Conservation (phyloP, 2,113 vertebrate species). For the Sceloporus tristichus region DNA sequence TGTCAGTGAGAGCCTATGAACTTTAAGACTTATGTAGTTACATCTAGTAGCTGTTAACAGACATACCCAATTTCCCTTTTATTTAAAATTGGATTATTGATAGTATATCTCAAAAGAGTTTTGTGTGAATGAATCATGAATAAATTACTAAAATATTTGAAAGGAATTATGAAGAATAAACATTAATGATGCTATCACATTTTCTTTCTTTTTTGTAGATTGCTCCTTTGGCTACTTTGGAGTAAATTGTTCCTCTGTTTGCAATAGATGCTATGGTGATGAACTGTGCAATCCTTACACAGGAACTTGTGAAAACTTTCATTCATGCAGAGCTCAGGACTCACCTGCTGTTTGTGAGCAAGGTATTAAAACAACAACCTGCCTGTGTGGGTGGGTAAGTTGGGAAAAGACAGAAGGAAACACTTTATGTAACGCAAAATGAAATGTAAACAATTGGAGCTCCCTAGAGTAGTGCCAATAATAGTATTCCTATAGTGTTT, state of each 20-base stretch:
- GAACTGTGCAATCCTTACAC: conserved; percentile 38
- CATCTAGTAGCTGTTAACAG: neutral
- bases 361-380: conserved; percentile 3
- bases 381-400: neutral
- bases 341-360: conserved; percentile 28
- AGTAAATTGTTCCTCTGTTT: conserved; percentile 43
- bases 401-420: neutral
- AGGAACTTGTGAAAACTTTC: conserved; percentile 29
- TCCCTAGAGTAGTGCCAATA: neutral
- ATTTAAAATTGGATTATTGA: neutral
- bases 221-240: conserved; percentile 43
- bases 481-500: neutral
- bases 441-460: neutral
- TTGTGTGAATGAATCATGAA: neutral
- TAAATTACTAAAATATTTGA: neutral
- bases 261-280: conserved; percentile 22
- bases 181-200: neutral
- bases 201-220: conserved; percentile 20
- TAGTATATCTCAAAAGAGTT: neutral
- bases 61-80: neutral
- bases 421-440: neutral
- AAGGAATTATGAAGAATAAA: neutral
- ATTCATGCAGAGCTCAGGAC: conserved; percentile 28
- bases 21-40: neutral
- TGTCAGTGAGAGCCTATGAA: neutral